These are phyloP conservation scores for Cnemophilus loriae DNA, from an alignment of 2,113 vertebrate genomes.

Conservation along the genomic window DNA sequence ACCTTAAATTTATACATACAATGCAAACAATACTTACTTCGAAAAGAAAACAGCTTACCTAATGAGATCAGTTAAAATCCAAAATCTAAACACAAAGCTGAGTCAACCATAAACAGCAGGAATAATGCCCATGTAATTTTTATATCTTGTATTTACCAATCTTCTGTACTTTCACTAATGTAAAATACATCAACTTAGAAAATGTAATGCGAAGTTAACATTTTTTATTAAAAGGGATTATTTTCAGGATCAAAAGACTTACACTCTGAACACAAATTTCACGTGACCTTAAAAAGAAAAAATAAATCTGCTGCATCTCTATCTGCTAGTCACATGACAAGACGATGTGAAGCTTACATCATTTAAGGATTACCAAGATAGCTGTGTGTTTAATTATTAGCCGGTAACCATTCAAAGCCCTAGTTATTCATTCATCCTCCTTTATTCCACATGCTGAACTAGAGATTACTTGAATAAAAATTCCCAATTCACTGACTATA, in stretches of 20 bases:
- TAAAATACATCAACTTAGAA: conserved; percentile 32
- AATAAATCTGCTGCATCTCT: not conserved
- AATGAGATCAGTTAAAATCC: not conserved
- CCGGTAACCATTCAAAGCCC: not conserved
- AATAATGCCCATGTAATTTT: not conserved
- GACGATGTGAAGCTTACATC: not conserved
- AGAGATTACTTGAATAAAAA: conserved; percentile 11
- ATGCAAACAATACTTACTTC: not conserved
- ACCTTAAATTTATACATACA: not conserved
- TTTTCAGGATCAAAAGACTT: conserved; percentile 22
- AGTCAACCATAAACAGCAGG: conserved; percentile 19
- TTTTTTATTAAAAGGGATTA: conserved; percentile 24
- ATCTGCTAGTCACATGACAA: not conserved
- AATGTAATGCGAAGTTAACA: not conserved
- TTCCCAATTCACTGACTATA: not conserved
- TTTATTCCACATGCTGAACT: not conserved
- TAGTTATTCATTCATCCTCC: not conserved
- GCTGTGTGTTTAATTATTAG: not conserved
- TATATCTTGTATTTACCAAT: not conserved
- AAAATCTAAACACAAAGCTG: conserved; percentile 30
- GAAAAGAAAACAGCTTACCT: not conserved
- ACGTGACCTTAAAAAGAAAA: not conserved
- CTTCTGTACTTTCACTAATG: conserved; percentile 14
- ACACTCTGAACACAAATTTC: not conserved
- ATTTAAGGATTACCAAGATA: not conserved